Conservation (phyloP, 2,113 vertebrate genomes). For the Reinhardtius hippoglossoides region DNA sequence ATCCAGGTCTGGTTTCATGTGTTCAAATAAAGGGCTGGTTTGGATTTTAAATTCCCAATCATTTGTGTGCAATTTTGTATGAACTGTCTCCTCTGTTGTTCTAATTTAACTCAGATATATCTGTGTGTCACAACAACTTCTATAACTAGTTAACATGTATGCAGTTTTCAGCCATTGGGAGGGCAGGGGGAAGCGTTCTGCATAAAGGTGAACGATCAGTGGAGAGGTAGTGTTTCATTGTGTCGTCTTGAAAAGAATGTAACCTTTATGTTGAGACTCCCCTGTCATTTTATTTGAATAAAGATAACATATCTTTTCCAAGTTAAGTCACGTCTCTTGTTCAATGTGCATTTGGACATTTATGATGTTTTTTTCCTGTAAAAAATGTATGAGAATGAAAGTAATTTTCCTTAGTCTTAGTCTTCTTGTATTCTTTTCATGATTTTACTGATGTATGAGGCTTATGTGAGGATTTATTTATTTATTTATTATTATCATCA, state of each 20-base stretch:
- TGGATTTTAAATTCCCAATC: slow-evolving; percentile 29
- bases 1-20: slow-evolving; percentile 24
- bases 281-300: slow-evolving; percentile 71
- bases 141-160: slow-evolving; percentile 61
- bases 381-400: not conserved
- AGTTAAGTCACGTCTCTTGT: slow-evolving; percentile 16
- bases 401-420: not conserved
- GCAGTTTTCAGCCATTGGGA: slow-evolving; percentile 52
- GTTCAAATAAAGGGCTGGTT: slow-evolving; percentile 22
- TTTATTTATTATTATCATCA: not conserved
- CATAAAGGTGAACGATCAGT: slow-evolving; percentile 35
- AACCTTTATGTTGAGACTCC: slow-evolving; percentile 53
- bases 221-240: slow-evolving; percentile 27
- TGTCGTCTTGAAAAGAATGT: slow-evolving; percentile 34
- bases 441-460: not conserved
- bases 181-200: slow-evolving; percentile 40
- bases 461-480: no score
- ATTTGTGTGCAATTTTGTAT: slow-evolving; percentile 50
- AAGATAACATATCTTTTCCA: slow-evolving; percentile 66
- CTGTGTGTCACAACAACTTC: slow-evolving; percentile 46
- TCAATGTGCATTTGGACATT: slow-evolving; percentile 18
- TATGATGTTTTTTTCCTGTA: not conserved
- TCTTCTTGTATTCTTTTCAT: not conserved
- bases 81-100: slow-evolving; percentile 55
- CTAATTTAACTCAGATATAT: slow-evolving; percentile 74